A percentile compares a stretch with the other conserved stretches of the same genome.
Evolutionary conservation across 2,888 invertebrate genomes (phyloP).

Genomic region (Lottia scabra): DNA sequence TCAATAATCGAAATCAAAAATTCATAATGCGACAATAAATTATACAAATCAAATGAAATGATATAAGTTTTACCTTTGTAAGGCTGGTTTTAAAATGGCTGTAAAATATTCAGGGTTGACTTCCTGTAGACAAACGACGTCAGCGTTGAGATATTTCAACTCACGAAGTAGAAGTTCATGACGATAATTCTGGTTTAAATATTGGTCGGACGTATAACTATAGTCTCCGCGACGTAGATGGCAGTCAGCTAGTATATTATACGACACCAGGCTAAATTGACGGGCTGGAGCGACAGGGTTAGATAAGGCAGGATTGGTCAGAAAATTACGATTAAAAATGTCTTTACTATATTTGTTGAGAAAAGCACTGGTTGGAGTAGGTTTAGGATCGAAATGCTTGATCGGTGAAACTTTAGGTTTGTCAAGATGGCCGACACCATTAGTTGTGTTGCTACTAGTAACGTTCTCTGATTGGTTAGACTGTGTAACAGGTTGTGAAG

Average conservation of each 20-base stretch:
- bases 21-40: too few relatives aligned
- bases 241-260: slow-evolving; percentile 67
- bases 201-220: slow-evolving; percentile 48
- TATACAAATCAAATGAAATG: too few relatives aligned
- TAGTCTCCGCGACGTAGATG: slow-evolving; percentile 54
- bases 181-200: slow-evolving; percentile 51
- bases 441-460: slow-evolving; percentile 1
- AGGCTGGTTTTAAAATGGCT: slow-evolving; percentile 42
- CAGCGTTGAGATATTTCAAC: slow-evolving; percentile 57
- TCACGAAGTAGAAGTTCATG: slow-evolving; percentile 60
- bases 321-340: slow-evolving; percentile 42
- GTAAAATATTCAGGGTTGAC: slow-evolving; percentile 57
- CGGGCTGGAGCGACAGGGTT: slow-evolving; percentile 37
- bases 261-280: slow-evolving; percentile 61
- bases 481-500: background rate
- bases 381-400: slow-evolving; percentile 19
- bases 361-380: slow-evolving; percentile 12
- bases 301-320: slow-evolving; percentile 44
- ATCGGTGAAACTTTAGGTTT: background rate
- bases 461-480: background rate
- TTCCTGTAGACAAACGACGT: slow-evolving; percentile 68
- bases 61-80: slow-evolving; percentile 53
- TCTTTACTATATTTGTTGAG: background rate
- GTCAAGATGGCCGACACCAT: slow-evolving; percentile 8
- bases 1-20: too few relatives aligned